phyloP scores from a whole-genome alignment of 2,113 vertebrate genomes.

The Nothocercus nigrocapillus region DNA sequence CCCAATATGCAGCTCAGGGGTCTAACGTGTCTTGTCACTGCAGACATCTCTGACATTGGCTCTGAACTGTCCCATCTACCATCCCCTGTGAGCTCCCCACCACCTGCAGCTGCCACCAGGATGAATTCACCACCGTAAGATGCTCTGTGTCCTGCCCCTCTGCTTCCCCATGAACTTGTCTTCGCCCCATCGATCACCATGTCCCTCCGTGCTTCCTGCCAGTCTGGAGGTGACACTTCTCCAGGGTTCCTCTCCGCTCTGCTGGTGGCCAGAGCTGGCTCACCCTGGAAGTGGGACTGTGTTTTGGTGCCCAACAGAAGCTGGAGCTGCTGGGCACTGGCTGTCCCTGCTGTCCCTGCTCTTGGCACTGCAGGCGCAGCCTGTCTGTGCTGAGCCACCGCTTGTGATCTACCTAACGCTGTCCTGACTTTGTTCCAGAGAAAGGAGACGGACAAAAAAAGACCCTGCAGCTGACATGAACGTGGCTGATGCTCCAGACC shows the following conservation, averaged over 20 bases:
- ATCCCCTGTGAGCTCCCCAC: conserved; percentile 43
- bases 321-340: neutral
- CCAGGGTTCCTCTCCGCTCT: neutral
- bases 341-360: neutral
- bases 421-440: neutral
- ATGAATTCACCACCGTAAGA: conserved; percentile 56
- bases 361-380: neutral
- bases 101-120: conserved; percentile 46
- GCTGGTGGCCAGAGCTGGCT: neutral
- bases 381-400: neutral
- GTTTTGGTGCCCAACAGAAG: neutral
- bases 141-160: neutral
- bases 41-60: conserved; percentile 91
- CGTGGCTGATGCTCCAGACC: fast-evolving
- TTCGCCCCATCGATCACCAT: neutral
- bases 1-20: neutral
- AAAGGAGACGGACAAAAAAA: neutral
- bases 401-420: neutral
- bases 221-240: neutral
- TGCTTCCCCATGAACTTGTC: neutral
- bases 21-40: neutral
- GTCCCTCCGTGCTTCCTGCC: neutral
- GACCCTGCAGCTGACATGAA: fast-evolving
- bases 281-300: neutral
- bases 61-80: conserved; percentile 71